phyloP scores from a whole-genome alignment of 1,140 invertebrate species.

The Laupala kohalensis region DNA sequence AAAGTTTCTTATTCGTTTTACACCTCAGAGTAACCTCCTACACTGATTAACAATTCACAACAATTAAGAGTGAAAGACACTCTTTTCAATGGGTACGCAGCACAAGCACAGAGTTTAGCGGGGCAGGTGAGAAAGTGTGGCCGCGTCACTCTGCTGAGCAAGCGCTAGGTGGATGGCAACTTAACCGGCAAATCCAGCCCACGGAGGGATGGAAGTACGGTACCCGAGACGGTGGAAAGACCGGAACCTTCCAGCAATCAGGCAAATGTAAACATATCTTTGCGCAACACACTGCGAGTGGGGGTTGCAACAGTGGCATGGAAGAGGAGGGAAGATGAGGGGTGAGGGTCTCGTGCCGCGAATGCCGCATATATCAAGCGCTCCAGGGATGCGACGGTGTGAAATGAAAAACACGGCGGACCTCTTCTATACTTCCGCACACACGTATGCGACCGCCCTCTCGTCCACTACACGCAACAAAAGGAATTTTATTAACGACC shows the following conservation, averaged over 20 bases:
- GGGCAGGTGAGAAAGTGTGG: too few relatives aligned
- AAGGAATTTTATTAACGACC: neutral
- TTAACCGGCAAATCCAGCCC: neutral
- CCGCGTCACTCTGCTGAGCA: too few relatives aligned
- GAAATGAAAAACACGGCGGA: neutral
- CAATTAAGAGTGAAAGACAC: too few relatives aligned
- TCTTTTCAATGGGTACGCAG: too few relatives aligned
- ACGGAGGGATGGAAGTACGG: neutral
- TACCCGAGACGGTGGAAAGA: neutral
- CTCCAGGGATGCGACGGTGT: neutral
- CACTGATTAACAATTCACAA: too few relatives aligned
- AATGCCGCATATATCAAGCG: neutral
- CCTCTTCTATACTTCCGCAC: neutral
- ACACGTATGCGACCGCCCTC: too few relatives aligned
- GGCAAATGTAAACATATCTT: neutral
- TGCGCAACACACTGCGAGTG: too few relatives aligned
- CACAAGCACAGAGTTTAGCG: too few relatives aligned
- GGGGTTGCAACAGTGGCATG: neutral
- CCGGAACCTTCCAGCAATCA: neutral
- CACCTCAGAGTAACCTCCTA: too few relatives aligned
- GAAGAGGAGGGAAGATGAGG: neutral
- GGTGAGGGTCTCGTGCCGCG: too few relatives aligned
- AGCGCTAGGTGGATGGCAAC: neutral
- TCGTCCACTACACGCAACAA: neutral
- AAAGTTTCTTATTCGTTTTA: too few relatives aligned